phyloP scores from a whole-genome alignment of 2,888 invertebrate species.

The Acronicta leporina region DNA sequence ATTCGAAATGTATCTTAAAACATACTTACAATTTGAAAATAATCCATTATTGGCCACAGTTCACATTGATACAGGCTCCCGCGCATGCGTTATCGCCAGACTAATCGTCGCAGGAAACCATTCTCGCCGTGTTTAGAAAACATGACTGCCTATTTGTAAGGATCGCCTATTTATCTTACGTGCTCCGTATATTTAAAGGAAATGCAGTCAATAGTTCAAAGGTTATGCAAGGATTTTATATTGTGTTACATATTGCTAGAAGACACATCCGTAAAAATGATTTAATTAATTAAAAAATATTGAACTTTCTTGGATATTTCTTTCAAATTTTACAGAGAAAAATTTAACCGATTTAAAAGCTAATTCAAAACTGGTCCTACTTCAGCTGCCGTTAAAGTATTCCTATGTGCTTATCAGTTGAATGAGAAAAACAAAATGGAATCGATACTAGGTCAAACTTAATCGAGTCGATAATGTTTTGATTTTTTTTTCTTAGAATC shows the following conservation, averaged over 20 bases:
- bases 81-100: constrained; percentile 46
- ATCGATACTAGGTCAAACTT: neutral
- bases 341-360: no score
- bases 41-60: constrained; percentile 55
- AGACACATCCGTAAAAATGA: no score
- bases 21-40: constrained; percentile 59
- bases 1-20: neutral
- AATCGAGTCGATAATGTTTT: neutral
- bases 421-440: neutral
- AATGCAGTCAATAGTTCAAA: neutral
- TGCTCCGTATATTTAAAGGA: neutral
- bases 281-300: no score
- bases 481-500: neutral
- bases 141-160: constrained; percentile 40
- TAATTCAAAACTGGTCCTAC: no score
- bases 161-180: constrained; percentile 34
- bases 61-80: constrained; percentile 38
- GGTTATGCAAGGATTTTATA: no score
- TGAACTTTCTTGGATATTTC: no score
- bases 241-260: no score
- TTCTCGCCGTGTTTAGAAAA: constrained; percentile 59
- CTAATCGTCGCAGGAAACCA: constrained; percentile 49
- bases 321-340: no score
- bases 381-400: no score
- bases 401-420: no score